Percentiles rank a stretch among this genome's conserved stretches.
Conservation (phyloP, 2,797 vertebrate genomes). For the Naso thynnoides region DNA sequence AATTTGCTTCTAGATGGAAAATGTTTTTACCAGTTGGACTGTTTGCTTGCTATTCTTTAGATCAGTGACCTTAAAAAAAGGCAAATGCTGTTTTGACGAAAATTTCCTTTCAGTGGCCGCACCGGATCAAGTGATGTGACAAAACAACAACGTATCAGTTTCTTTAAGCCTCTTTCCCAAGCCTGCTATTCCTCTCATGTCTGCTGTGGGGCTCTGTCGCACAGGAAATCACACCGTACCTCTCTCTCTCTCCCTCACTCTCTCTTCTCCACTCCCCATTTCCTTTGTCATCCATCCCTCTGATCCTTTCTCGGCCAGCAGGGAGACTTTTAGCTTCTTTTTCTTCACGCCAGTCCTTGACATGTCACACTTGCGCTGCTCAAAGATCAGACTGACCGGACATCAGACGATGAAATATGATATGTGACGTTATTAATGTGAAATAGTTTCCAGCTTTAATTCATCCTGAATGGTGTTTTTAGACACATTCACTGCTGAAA, state of each 20-base stretch:
- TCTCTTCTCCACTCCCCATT: slow-evolving; percentile 53
- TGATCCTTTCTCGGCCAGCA: slow-evolving; percentile 51
- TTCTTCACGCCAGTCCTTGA: slow-evolving; percentile 59
- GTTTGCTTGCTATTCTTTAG: slow-evolving; percentile 17
- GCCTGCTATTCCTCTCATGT: slow-evolving; percentile 78
- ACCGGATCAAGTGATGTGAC: slow-evolving; percentile 32
- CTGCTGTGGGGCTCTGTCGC: slow-evolving; percentile 88
- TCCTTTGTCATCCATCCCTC: slow-evolving; percentile 71
- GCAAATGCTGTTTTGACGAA: slow-evolving; percentile 11
- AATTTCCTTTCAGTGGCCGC: not conserved
- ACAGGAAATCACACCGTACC: slow-evolving; percentile 79
- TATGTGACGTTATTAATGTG: slow-evolving; percentile 20
- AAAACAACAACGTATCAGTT: slow-evolving; percentile 29
- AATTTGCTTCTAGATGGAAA: slow-evolving; percentile 7
- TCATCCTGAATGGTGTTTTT: slow-evolving; percentile 32
- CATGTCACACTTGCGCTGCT: slow-evolving; percentile 55
- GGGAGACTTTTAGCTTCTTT: slow-evolving; percentile 57
- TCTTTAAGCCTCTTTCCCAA: slow-evolving; percentile 15
- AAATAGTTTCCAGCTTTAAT: slow-evolving; percentile 36
- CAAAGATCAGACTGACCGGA: slow-evolving; percentile 51
- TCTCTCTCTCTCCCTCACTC: slow-evolving; percentile 34
- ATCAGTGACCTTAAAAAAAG: slow-evolving; percentile 18
- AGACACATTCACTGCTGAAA: slow-evolving; percentile 5
- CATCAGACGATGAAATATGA: slow-evolving; percentile 51
- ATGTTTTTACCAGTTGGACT: slow-evolving; percentile 24